Percentiles rank a stretch among this genome's conserved stretches.
Conservation (phyloP, 2,888 invertebrate genomes). For the Pollenia angustigena region DNA sequence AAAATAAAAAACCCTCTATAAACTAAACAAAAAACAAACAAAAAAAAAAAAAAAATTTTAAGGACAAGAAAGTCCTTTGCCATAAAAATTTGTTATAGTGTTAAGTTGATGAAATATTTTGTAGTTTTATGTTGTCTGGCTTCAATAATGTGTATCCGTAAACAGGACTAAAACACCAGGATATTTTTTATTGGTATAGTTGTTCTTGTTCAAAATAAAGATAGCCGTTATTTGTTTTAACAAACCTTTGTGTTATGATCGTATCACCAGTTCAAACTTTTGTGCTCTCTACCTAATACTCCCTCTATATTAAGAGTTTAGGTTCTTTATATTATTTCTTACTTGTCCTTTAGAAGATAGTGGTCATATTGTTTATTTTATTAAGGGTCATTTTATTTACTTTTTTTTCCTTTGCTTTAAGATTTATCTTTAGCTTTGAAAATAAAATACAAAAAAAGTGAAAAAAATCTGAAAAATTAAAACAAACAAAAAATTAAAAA, state of each 20-base stretch:
- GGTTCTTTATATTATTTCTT: neutral
- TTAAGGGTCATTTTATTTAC: slow-evolving; percentile 52
- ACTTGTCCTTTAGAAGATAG: neutral
- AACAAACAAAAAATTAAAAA: slow-evolving; percentile 24
- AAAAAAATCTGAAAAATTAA: slow-evolving; percentile 32
- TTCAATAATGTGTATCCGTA: neutral
- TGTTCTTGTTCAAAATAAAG: neutral
- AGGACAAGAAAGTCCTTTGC: slow-evolving; percentile 37
- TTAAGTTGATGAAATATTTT: slow-evolving; percentile 47
- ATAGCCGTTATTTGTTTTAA: slow-evolving; percentile 58
- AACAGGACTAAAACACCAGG: slow-evolving; percentile 5
- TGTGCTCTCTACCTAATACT: neutral
- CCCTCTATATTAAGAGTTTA: neutral
- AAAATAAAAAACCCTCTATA: slow-evolving; percentile 18
- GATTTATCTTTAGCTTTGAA: slow-evolving; percentile 60
- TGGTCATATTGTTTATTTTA: slow-evolving; percentile 51
- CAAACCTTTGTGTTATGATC: slow-evolving; percentile 54
- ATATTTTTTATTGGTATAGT: slow-evolving; percentile 5
- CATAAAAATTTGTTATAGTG: slow-evolving; percentile 27
- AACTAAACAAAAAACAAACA: neutral
- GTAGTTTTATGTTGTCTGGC: neutral
- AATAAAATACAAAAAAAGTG: slow-evolving; percentile 30
- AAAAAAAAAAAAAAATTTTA: neutral
- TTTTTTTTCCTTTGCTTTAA: slow-evolving; percentile 21
- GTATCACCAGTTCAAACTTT: slow-evolving; percentile 15